These are phyloP conservation scores for Lithobates pipiens DNA, from an alignment of 2,797 vertebrate species.

Conservation along the genomic window DNA sequence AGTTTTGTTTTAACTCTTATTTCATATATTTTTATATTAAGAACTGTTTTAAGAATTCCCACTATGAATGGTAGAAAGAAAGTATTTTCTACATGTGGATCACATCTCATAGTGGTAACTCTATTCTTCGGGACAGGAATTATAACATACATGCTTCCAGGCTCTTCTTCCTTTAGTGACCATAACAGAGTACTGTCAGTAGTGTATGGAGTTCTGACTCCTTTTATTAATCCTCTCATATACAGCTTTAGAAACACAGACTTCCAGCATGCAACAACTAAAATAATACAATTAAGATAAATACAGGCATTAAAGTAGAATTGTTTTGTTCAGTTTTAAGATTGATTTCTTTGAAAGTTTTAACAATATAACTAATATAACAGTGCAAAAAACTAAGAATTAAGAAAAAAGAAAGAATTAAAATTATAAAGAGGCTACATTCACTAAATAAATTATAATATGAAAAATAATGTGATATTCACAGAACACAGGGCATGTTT, in stretches of 20 bases:
- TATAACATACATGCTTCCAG: conserved; percentile 60
- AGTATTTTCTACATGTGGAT: conserved; percentile 62
- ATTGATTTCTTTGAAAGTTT: too few relatives aligned
- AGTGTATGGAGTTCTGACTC: conserved; percentile 56
- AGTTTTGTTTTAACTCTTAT: conserved; percentile 57
- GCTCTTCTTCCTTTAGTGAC: conserved; percentile 27
- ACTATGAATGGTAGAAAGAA: conserved; percentile 50
- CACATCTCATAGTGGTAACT: conserved; percentile 61
- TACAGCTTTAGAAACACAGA: conserved; percentile 63
- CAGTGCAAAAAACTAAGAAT: too few relatives aligned
- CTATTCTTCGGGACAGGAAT: conserved; percentile 64
- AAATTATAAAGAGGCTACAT: too few relatives aligned
- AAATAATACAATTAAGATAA: background rate
- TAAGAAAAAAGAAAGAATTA: too few relatives aligned
- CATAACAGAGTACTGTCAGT: conserved; percentile 55
- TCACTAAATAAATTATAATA: too few relatives aligned
- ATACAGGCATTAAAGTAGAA: too few relatives aligned
- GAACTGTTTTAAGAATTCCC: conserved; percentile 50
- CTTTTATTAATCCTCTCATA: conserved; percentile 58
- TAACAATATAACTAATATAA: too few relatives aligned
- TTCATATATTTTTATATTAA: conserved; percentile 56
- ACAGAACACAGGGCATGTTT: too few relatives aligned
- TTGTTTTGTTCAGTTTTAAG: too few relatives aligned
- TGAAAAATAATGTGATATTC: too few relatives aligned
- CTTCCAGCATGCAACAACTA: conserved; percentile 42